phyloP scores from a whole-genome alignment of 2,113 vertebrate genomes.

The Donacobius atricapilla region DNA sequence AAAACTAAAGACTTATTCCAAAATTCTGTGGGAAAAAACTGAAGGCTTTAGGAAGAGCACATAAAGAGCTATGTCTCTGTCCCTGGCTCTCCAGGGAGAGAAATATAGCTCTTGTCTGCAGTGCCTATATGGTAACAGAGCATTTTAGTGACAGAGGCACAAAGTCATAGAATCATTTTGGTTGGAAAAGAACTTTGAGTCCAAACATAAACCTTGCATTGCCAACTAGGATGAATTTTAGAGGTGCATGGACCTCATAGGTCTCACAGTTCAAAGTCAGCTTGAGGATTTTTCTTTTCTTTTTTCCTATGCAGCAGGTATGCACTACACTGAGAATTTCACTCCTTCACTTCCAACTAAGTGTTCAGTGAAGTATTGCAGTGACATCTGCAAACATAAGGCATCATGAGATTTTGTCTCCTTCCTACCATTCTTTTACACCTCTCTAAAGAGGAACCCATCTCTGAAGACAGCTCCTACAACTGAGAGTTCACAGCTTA shows the following conservation, averaged over 20 bases:
- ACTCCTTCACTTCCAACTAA: background rate
- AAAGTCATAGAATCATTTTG: background rate
- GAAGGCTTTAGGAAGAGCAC: background rate
- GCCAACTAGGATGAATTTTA: background rate
- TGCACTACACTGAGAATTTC: background rate
- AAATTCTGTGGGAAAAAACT: background rate
- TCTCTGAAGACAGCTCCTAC: background rate
- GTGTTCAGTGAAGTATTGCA: background rate
- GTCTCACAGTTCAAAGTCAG: background rate
- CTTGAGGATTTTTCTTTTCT: background rate
- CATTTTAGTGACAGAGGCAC: background rate
- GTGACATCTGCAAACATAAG: background rate
- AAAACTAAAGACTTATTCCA: background rate
- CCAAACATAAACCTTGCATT: background rate
- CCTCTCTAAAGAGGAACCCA: background rate
- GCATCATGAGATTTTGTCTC: background rate
- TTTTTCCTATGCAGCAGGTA: background rate
- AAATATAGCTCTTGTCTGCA: background rate
- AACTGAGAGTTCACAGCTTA: background rate
- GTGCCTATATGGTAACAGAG: background rate
- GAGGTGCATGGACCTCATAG: background rate
- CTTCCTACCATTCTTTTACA: background rate
- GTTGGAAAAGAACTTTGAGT: background rate
- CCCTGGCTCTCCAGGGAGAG: background rate
- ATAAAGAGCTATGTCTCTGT: background rate